Base-by-base conservation (phyloP, 2,888 invertebrate genomes). In the Philonicus albiceps region DNA sequence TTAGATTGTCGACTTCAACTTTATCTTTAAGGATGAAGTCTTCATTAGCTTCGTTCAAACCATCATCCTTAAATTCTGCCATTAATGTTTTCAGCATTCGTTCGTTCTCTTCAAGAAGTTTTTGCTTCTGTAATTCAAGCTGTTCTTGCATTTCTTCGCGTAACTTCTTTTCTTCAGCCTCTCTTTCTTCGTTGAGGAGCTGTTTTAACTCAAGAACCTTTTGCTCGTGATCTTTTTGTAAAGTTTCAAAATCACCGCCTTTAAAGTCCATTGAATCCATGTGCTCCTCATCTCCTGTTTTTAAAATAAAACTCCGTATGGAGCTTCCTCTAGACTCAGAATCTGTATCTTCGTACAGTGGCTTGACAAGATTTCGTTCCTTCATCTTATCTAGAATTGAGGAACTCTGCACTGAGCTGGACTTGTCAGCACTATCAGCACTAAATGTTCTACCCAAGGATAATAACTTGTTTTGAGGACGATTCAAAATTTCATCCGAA, bases 201-300 rank as follows among this genome's bases (percentile, higher is more conserved):
- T 93, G 91, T 90, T 94, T 92, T 90, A 94, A 89, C 92, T 95
- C 91, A 90, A 94, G 87, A 6, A 91, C 88, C 13, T 91, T 90
- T 0, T 89, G 89, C 53, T 90, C 90, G 74, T 91, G 91, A 76
- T 91, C 90, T 22, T 90, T 89, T 5, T 89, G 90, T 64, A 91
- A 85, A 55, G 93, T 93, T 87, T 94, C 93, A 89, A 94, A 93
- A 84, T 94, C 94, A 88, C 94, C 93, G 6, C 90, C 90, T 89
- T 90, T 91, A 74, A 88, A 90, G 89, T 94, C 94, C 80, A 94
- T 91, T 88, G 91, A 90, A 89, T 94, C 93, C 88, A 94, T 91
- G 90, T 88, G 3, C 90, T 40, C 94, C 74, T 89, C 55, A 91
- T 92, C 2, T 90, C 89, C 43, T 30, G 91, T 91, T 2, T 93